Evolutionary conservation across 2,113 vertebrate species (phyloP), one percentile per base, ranked within the genome.

Genomic region (Lonchura striata): DNA sequence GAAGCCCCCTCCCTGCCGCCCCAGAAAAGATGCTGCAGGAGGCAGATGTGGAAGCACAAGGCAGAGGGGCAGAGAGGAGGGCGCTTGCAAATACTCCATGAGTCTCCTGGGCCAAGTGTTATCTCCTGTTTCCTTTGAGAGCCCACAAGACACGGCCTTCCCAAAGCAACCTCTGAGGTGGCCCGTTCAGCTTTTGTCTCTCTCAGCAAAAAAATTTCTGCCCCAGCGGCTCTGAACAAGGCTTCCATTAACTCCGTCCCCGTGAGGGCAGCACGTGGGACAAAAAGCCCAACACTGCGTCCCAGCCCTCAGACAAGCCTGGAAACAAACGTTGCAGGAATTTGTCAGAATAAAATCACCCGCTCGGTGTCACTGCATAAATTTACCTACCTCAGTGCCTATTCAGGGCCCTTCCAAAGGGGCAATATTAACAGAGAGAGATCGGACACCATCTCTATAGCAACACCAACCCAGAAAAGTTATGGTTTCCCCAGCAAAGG

Each of bases 331-430:
- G 98, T 97, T 98, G 98, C 98, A 98, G 99, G 98, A 97, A 98
- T 98, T 98, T 98, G 96, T 92, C 98, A 98, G 99, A 99, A 99
- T 99, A 98, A 98, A 99, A 99, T 99, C 99, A 99, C 99, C 98
- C 99, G 98, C 99, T 99, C 98, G 94, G 97, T 99, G 99, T 99
- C 99, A 99, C 98, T 97, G 99, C 99, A 99, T 99, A 99, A 98
- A 99, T 99, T 99, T 99, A 99, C 99, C 99, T 99, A 99, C 99
- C 98, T 99, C 99, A 98, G 98, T 65, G 99, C 96, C 98, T 97
- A 99, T 99, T 99, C 98, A 99, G 96, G 53, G 86, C 60, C 39
- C 44, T 90, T 96, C 96, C 98, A 98, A 95, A 95, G 94, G 96
- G 98, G 96, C 97, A 95, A 93, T 94, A 96, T 98, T 98, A 98